Conservation (phyloP, 2,797 vertebrate species). For the Etheostoma nigrum region DNA sequence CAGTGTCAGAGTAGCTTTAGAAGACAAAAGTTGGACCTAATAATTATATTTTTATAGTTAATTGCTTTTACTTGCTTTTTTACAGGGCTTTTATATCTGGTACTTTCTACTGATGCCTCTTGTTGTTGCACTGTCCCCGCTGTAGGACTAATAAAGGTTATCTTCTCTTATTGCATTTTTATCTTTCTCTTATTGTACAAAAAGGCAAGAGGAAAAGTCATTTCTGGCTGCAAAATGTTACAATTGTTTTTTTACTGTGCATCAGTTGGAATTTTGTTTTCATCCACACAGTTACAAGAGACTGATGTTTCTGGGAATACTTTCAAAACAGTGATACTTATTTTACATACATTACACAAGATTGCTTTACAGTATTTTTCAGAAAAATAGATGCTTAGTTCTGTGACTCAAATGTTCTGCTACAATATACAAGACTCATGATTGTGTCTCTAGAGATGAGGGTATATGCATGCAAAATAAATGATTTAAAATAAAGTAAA, state of each 20-base stretch:
- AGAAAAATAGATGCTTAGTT: neutral
- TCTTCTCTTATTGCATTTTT: neutral
- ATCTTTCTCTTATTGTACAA: neutral
- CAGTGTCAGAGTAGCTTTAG: constrained; percentile 1
- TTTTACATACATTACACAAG: neutral
- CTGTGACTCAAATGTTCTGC: neutral
- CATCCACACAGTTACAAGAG: neutral
- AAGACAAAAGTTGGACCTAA: neutral
- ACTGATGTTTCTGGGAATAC: neutral
- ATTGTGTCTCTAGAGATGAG: neutral
- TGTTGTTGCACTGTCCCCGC: too few relatives aligned
- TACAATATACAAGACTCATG: neutral
- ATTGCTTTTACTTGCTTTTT: too few relatives aligned
- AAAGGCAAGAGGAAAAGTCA: neutral
- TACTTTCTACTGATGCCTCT: too few relatives aligned
- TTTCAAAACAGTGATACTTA: neutral
- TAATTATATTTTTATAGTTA: too few relatives aligned
- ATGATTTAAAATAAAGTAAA: neutral
- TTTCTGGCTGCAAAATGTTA: neutral
- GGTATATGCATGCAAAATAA: neutral
- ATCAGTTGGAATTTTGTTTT: neutral
- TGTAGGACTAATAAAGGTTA: too few relatives aligned
- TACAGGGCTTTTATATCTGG: too few relatives aligned
- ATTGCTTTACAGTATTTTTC: neutral
- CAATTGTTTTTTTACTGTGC: neutral